These are phyloP conservation scores for Sclerurus mexicanus DNA, from an alignment of 2,113 vertebrate genomes.

Conservation along the genomic window DNA sequence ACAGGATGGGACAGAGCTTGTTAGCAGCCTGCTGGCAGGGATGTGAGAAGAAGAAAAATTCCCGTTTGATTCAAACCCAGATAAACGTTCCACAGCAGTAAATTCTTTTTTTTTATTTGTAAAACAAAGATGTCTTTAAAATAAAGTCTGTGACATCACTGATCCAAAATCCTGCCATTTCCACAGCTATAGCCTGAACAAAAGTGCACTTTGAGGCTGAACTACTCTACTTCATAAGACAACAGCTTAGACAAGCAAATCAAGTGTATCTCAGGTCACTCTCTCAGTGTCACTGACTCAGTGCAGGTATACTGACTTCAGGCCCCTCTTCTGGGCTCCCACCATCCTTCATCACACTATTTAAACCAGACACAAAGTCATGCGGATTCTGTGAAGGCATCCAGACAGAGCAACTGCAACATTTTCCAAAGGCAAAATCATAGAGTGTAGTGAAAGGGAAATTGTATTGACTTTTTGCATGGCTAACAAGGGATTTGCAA, in stretches of 20 bases:
- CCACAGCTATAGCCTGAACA: background rate
- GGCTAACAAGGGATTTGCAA: slow-evolving; percentile 54
- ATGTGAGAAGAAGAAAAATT: background rate
- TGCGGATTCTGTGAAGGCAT: slow-evolving; percentile 39
- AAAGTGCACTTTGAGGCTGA: background rate
- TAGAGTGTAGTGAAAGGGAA: slow-evolving; percentile 37
- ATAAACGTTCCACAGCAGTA: background rate
- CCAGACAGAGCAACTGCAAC: slow-evolving; percentile 43
- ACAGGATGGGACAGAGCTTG: background rate
- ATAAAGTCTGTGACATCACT: background rate
- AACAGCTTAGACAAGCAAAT: background rate
- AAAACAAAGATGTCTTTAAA: background rate
- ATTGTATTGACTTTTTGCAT: slow-evolving; percentile 34
- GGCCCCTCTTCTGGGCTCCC: background rate
- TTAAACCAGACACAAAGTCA: slow-evolving; percentile 50
- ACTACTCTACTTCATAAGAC: background rate
- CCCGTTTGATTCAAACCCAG: background rate
- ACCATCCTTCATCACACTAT: background rate
- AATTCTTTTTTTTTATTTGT: background rate
- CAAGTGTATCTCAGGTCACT: background rate
- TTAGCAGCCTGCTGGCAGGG: background rate
- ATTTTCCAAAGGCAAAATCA: slow-evolving; percentile 56
- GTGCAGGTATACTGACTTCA: background rate
- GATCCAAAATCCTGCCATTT: background rate
- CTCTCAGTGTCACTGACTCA: background rate